These are phyloP conservation scores for Tetraneura akinire DNA, from an alignment of 1,140 invertebrate species.

Conservation along the genomic window DNA sequence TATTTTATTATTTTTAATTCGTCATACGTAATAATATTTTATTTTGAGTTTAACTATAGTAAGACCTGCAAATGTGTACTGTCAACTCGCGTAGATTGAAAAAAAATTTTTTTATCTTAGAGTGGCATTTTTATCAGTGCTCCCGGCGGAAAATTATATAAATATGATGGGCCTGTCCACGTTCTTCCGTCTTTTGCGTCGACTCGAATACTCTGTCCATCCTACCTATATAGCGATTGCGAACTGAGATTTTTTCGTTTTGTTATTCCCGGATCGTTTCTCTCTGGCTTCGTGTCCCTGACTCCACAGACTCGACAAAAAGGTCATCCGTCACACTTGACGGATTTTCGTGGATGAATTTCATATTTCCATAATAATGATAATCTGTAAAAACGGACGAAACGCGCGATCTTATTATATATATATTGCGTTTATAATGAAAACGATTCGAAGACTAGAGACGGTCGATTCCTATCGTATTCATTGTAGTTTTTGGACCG, in stretches of 20 bases:
- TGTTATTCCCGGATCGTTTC: background rate
- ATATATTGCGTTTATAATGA: background rate
- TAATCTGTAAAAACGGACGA: slow-evolving; percentile 11
- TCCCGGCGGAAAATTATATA: no score
- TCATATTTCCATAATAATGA: background rate
- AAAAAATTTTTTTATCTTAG: no score
- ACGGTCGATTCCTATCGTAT: background rate
- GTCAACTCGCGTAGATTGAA: no score
- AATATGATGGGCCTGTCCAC: no score
- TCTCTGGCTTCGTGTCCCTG: background rate
- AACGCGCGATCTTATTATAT: background rate
- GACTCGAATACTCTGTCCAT: no score
- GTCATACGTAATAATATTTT: no score
- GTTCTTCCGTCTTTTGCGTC: no score
- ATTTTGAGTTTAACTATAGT: no score
- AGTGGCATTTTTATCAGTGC: no score
- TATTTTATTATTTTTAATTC: no score
- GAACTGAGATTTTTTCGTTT: background rate
- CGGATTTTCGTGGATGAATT: background rate
- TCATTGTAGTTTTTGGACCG: slow-evolving; percentile 17
- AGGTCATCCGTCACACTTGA: background rate
- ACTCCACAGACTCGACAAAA: background rate
- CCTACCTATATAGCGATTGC: no score
- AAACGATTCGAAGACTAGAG: background rate
- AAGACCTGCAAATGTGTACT: no score